These are phyloP conservation scores for Prenolepis imparis DNA, from an alignment of 2,888 invertebrate genomes.

Conservation along the genomic window DNA sequence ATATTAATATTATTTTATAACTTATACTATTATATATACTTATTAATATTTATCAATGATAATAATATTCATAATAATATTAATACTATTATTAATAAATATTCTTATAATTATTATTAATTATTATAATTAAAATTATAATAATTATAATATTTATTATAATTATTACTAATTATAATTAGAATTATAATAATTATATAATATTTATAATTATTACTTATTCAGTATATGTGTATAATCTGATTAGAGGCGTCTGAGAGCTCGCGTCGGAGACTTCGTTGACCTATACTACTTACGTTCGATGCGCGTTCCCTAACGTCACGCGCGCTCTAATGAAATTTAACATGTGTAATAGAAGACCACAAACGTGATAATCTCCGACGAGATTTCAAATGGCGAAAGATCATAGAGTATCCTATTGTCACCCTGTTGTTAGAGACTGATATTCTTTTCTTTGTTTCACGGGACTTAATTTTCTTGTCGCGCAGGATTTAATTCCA, in stretches of 20 bases:
- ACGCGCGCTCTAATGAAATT: background rate
- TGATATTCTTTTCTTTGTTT: background rate
- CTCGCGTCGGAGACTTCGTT: background rate
- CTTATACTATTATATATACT: no score
- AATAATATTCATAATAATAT: no score
- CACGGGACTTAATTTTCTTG: background rate
- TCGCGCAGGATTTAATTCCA: background rate
- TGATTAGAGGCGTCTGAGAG: background rate
- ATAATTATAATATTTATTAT: no score
- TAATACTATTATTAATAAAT: no score
- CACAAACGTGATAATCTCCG: background rate
- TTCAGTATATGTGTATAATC: background rate
- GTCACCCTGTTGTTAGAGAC: background rate
- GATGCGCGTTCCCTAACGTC: background rate
- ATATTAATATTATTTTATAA: no score
- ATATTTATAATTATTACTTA: no score
- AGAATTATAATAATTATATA: no score
- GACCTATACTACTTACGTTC: background rate
- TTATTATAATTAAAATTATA: no score
- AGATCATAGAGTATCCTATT: background rate
- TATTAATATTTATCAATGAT: no score
- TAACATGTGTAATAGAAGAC: background rate
- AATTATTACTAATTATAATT: no score
- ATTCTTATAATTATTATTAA: no score
- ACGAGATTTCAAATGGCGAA: background rate